Percentiles rank a stretch among this genome's conserved stretches.
Evolutionary conservation across 92 coral and sea anemone genomes (phyloP).

Genomic region (Parazoanthus swiftii): DNA sequence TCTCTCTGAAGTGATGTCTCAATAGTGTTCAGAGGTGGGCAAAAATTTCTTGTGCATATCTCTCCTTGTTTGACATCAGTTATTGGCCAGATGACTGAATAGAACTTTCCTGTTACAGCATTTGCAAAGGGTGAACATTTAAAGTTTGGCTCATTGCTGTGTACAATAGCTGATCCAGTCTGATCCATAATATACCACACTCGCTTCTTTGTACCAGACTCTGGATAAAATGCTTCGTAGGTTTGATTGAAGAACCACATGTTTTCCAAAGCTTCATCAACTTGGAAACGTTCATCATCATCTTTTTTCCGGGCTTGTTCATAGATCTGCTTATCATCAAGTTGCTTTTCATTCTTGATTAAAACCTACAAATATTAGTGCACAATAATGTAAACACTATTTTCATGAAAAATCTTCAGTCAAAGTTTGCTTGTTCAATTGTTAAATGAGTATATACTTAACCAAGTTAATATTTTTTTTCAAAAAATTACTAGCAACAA

Average conservation of each 20-base stretch:
- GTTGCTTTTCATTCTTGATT: slow-evolving; percentile 71
- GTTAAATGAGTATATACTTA: too few relatives aligned
- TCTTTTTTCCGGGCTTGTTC: slow-evolving; percentile 63
- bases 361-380: slow-evolving; percentile 47
- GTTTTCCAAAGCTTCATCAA: slow-evolving; percentile 47
- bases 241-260: slow-evolving; percentile 92
- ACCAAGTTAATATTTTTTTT: too few relatives aligned
- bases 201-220: slow-evolving; percentile 61
- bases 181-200: slow-evolving; percentile 86
- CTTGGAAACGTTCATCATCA: slow-evolving; percentile 36
- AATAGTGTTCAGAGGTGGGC: slow-evolving; percentile 53
- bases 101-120: slow-evolving; percentile 66
- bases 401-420: neutral
- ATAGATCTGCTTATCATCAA: slow-evolving; percentile 67
- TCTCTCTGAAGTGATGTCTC: slow-evolving; percentile 68
- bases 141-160: slow-evolving; percentile 67
- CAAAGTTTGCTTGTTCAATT: neutral
- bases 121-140: slow-evolving; percentile 84
- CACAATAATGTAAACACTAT: too few relatives aligned
- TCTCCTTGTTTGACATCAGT: slow-evolving; percentile 59
- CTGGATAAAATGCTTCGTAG: slow-evolving; percentile 67
- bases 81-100: slow-evolving; percentile 77
- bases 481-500: too few relatives aligned
- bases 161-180: slow-evolving; percentile 73
- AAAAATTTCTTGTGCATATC: slow-evolving; percentile 71